These are phyloP conservation scores for Aphaenogaster ashmeadi DNA, from an alignment of 1,140 invertebrate genomes.

Conservation along the genomic window DNA sequence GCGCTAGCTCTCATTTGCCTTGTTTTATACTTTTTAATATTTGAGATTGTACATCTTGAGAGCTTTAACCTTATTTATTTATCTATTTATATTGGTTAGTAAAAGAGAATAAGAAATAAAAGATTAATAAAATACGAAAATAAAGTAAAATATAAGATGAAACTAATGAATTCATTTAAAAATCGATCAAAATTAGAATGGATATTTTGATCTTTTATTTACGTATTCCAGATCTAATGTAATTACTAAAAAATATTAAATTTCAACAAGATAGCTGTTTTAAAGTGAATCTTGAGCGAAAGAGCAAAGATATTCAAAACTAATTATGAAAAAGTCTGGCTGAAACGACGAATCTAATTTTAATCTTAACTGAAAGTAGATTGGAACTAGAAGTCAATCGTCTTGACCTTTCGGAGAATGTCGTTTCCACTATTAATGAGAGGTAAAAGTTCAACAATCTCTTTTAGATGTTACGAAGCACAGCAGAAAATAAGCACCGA, in stretches of 20 bases:
- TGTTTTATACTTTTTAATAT: too few species aligned
- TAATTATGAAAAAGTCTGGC: constrained; percentile 33
- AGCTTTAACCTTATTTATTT: background rate
- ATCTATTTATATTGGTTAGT: background rate
- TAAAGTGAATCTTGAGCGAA: constrained; percentile 18
- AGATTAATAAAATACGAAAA: background rate
- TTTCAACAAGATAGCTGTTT: background rate
- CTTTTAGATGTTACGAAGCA: constrained; percentile 21
- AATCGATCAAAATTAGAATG: background rate
- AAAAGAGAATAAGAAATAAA: background rate
- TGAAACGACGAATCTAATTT: constrained; percentile 60
- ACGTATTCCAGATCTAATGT: background rate
- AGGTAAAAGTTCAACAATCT: constrained; percentile 28
- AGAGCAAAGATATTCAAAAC: constrained; percentile 18
- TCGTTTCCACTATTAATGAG: constrained; percentile 62
- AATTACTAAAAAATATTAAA: constrained; percentile 23
- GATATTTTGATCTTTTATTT: background rate
- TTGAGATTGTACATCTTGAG: too few species aligned
- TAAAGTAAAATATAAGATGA: background rate
- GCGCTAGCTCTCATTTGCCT: too few species aligned
- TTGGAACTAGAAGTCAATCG: constrained; percentile 34
- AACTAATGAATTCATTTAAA: background rate
- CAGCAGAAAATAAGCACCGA: background rate
- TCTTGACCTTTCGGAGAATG: constrained; percentile 47
- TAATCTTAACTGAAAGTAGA: constrained; percentile 55